phyloP scores from a whole-genome alignment of 2,888 invertebrate species.

The Cremastinae sp. region DNA sequence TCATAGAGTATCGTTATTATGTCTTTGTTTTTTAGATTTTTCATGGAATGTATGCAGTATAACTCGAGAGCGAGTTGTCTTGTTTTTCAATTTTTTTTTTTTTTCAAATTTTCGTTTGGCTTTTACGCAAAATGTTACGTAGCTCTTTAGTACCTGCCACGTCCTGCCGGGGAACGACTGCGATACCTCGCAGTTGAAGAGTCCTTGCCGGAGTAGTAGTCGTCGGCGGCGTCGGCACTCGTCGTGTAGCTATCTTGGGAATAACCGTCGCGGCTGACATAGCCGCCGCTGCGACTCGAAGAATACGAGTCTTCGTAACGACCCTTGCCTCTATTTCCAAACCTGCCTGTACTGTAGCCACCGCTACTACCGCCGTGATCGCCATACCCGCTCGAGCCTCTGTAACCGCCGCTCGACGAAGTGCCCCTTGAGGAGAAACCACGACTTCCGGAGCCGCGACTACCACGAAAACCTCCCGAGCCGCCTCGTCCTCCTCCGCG shows the following conservation, averaged over 20 bases:
- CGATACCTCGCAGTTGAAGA: constrained; percentile 81
- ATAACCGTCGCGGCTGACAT: constrained; percentile 77
- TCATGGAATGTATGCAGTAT: constrained; percentile 21
- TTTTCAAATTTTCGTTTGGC: constrained; percentile 27
- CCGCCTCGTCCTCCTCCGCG: constrained; percentile 86
- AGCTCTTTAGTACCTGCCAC: constrained; percentile 81
- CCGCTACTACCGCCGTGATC: constrained; percentile 82
- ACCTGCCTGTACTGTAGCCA: constrained; percentile 81
- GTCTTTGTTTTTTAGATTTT: constrained; percentile 21
- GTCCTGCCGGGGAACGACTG: constrained; percentile 82
- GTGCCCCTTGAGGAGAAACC: constrained; percentile 79
- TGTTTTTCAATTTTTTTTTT: constrained; percentile 27
- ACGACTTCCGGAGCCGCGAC: constrained; percentile 82
- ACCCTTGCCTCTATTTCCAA: constrained; percentile 75
- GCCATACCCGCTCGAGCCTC: constrained; percentile 81
- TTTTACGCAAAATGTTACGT: constrained; percentile 68
- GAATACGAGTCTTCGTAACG: constrained; percentile 77
- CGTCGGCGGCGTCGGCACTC: constrained; percentile 73
- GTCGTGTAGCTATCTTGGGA: constrained; percentile 75
- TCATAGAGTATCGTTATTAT: constrained; percentile 21
- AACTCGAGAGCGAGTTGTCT: constrained; percentile 24
- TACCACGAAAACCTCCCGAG: constrained; percentile 83
- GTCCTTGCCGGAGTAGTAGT: constrained; percentile 78
- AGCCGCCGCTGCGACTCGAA: constrained; percentile 73
- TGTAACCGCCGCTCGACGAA: constrained; percentile 73